These are phyloP conservation scores for Leptodactylus fallax DNA, from an alignment of 2,797 vertebrate genomes.

Conservation along the genomic window DNA sequence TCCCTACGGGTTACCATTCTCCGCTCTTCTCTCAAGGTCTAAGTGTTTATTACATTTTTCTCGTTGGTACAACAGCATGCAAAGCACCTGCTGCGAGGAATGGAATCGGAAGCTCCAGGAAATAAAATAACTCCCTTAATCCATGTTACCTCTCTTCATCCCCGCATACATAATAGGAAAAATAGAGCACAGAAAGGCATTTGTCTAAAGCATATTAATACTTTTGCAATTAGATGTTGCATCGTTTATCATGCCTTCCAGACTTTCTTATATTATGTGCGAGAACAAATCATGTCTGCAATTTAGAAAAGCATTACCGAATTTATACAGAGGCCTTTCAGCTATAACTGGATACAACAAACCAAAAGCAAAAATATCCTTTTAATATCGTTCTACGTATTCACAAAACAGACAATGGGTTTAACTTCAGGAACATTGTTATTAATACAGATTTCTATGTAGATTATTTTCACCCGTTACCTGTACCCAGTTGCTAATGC, in stretches of 20 bases:
- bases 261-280: constrained; percentile 26
- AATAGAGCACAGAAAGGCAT: neutral
- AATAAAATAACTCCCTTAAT: constrained; percentile 47
- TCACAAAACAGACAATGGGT: neutral
- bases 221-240: constrained; percentile 40
- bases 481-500: neutral
- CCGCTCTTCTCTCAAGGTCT: constrained; percentile 41
- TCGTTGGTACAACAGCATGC: constrained; percentile 9
- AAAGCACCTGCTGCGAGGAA: constrained; percentile 43
- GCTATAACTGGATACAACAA: neutral
- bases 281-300: constrained; percentile 21
- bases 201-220: constrained; percentile 30
- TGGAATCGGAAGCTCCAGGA: constrained; percentile 35
- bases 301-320: constrained; percentile 13
- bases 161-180: constrained; percentile 28
- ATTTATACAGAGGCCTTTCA: neutral
- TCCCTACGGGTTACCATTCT: constrained; percentile 48
- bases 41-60: constrained; percentile 53
- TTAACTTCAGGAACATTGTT: no score
- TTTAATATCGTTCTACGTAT: neutral
- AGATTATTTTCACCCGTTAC: neutral
- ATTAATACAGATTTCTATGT: neutral
- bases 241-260: constrained; percentile 22
- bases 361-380: neutral
- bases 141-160: constrained; percentile 28